phyloP scores from a whole-genome alignment of 2,888 invertebrate genomes.

The Acrobasis repandana region DNA sequence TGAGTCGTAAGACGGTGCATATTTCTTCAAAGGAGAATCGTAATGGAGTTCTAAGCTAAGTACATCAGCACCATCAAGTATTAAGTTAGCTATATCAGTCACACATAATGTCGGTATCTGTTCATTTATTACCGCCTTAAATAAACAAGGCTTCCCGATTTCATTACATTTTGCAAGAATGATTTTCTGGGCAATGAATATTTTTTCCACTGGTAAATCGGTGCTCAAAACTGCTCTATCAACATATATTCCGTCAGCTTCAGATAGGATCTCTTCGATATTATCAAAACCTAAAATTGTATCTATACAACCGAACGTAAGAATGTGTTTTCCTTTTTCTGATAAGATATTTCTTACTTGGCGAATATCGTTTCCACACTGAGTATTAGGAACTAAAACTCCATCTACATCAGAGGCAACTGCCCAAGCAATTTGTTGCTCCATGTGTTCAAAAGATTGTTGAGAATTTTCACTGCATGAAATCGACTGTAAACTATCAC shows the following conservation, averaged over 20 bases:
- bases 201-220: conserved; percentile 93
- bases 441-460: conserved; percentile 87
- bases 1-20: conserved; percentile 54
- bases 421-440: conserved; percentile 73
- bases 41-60: conserved; percentile 88
- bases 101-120: conserved; percentile 88
- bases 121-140: conserved; percentile 94
- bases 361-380: conserved; percentile 56
- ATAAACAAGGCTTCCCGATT: conserved; percentile 93
- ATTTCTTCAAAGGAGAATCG: conserved; percentile 67
- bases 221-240: conserved; percentile 93
- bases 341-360: conserved; percentile 55
- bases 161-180: conserved; percentile 93
- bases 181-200: conserved; percentile 93
- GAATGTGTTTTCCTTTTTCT: conserved; percentile 70
- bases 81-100: conserved; percentile 95
- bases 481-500: conserved; percentile 71
- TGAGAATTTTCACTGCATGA: conserved; percentile 79
- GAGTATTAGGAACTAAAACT: conserved; percentile 61
- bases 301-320: conserved; percentile 69
- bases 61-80: conserved; percentile 95
- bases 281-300: conserved; percentile 62
- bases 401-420: conserved; percentile 70
- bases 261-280: conserved; percentile 89
- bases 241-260: conserved; percentile 93